Base-by-base conservation (phyloP, 2,113 vertebrate species). In the Thermophis baileyi region DNA sequence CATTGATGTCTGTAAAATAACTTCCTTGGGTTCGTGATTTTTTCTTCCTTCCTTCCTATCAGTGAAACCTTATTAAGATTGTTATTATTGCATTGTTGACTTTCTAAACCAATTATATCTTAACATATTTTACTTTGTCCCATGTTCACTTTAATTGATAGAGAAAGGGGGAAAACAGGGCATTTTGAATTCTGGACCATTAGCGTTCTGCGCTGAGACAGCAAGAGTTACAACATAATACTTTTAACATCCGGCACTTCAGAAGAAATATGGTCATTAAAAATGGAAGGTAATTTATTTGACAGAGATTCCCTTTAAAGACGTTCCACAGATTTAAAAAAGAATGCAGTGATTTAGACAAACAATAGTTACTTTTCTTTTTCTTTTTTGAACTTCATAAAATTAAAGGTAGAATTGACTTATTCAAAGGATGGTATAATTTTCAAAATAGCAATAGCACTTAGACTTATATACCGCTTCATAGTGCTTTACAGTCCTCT, bases 231-330 rank as follows among this genome's bases (percentile, higher is more conserved):
- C 14, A 12, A 93, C 88, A n/a, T 47, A 69, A 93, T 93, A 92
- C 90, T 94, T 95, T 94, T 87, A 95, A 92, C 92, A 94, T 91
- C 95, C 94, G 94, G 89, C 94, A 91, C 90, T 93, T 96, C 94
- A 94, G 88, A 94, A 96, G 90, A 96, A 94, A 96, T 50, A 24
- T 85, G 90, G 94, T 94, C 95, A 94, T 94, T 94, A 91, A 85
- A 97, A 94, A 96, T 95, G 94, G 95, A 95, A 95, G 6, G 94
- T 93, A 95, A 89, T 89, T 96, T 95, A 95, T 94, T 95, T 95
- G 96, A 96, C 92, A 94, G 91, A 87, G 89, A 95, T 94, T 94
- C 74, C 93, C 90, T 90, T 89, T 40, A 74, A 94, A 91, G 89
- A 94, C 89, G 90, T 87, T 93, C 93, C 93, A 0, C 3, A 44